These are phyloP conservation scores for Rhagoletis zephyria DNA, from an alignment of 1,140 invertebrate species.

Conservation along the genomic window DNA sequence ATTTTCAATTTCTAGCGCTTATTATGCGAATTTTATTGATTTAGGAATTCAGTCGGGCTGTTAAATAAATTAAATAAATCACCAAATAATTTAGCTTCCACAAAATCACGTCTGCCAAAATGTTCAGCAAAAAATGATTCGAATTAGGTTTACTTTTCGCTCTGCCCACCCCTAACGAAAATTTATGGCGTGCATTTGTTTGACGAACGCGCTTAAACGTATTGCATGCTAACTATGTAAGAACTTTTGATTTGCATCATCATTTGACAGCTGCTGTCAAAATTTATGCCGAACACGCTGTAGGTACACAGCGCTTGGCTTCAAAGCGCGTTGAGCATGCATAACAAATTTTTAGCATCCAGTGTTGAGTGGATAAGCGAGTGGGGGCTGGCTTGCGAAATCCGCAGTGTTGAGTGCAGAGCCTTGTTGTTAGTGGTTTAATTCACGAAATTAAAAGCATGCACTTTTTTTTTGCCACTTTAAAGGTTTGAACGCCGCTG, in stretches of 20 bases:
- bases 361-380: not conserved
- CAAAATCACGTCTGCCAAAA: conserved; percentile 24
- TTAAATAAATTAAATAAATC: not conserved
- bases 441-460: conserved; percentile 32
- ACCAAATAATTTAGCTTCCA: not conserved
- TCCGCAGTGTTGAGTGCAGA: not conserved
- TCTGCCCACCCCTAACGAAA: not conserved
- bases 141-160: not conserved
- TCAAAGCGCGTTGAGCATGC: not conserved
- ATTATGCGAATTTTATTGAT: not conserved
- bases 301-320: not conserved
- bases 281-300: conserved; percentile 48
- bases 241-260: conserved; percentile 36
- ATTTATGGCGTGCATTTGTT: conserved; percentile 49
- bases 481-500: not conserved
- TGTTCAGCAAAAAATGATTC: not conserved
- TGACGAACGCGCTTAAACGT: not conserved
- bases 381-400: not conserved
- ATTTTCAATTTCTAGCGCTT: not conserved
- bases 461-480: not conserved
- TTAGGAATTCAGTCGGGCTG: not conserved
- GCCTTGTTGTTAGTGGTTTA: conserved; percentile 13
- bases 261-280: conserved; percentile 50
- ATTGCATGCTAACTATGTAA: conserved; percentile 40
- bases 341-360: not conserved